Base-by-base conservation (phyloP, 1,140 invertebrate species). In the Drosophila sturtevanti region DNA sequence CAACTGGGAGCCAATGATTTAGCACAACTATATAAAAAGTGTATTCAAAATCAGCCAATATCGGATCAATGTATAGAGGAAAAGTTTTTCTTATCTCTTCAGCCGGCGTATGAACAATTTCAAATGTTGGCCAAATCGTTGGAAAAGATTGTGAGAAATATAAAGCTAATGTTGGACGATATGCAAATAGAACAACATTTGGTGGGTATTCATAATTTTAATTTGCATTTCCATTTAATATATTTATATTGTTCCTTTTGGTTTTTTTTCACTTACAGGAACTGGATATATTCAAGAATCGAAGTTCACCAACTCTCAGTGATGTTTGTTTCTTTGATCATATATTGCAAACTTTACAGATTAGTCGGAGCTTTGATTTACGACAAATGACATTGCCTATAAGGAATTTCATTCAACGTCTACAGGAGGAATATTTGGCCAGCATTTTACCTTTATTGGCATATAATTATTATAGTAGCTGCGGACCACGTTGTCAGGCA, bases 281-380 rank as follows among this genome's bases (percentile, higher is more conserved):
- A 2, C 7, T 76, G 10, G 52, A 14, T 9, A 58, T 86, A 31
- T 22, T 87, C 10, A 82, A 68, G 35, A 31, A 70, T 7, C 16
- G 14, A 1, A 56, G 38, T n/a, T 0, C 16, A 4, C 14, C 41
- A 10, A 21, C 56, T 6, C 27, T 86, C 22, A 52, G 44, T 38
- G 79, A 79, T 4, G 35, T 38, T 7, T 38, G 48, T n/a, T 87
- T 89, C 68, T 89, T 89, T 21, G 65, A 77, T 6, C 11, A 80
- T 4, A 34, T 89, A n/a, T 34, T 70, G 22, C 69, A 89, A 16
- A 68, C 65, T 6, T 12, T 89, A 7, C 41, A 54, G 4, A 52
- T 54, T 24, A 69, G 80, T 24, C 63, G 56, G 5, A 68, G 52
- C 44, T 80, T 68, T n/a, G 80, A 89, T 55, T 48, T 80, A 1